Evolutionary conservation across 2,113 vertebrate species (phyloP), one percentile per base, ranked within the genome.

Genomic region (Labeo rohita): DNA sequence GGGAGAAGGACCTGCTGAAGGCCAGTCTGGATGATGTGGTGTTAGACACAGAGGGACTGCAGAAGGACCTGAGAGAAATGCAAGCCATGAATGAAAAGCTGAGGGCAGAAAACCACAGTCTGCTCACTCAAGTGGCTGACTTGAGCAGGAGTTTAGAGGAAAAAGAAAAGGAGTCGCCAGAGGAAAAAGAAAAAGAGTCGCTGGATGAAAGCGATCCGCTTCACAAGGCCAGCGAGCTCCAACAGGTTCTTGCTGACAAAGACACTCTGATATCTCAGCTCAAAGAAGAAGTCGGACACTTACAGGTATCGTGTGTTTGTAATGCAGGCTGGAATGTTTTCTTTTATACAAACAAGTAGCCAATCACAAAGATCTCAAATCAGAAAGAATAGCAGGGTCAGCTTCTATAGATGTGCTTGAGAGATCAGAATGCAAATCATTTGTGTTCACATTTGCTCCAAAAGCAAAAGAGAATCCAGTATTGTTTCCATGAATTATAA

Each of bases 21-120:
- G 92, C 92, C 85, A 95, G 95, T 68, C 84, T 97, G 74, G 95
- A 96, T 85, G 96, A 95, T 85, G 90, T 88, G 2, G 74, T 94
- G 49, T 92, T 94, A 84, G 95, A 97, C 88, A 94, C 94, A 12
- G 95, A 95, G 87, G 93, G 89, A 0, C 89, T 98, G 56, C 96
- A 97, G 61, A 88, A 52, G 83, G 96, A 97, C 88, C 92, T 98
- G 87, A 88, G 94, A 34, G 95, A 97, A 36, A 93, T 97, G 92
- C 97, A 95, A 86, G 90, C 87, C 34, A 90, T 90, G 83, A 94
- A 93, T 92, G 96, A 96, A 87, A 96, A 96, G 93, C 80, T 92
- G 47, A 92, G 84, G 7, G 91, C 70, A 80, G 97, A 98, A 94
- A 97, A 97, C 91, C 92, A 96, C 83, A 92, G 90, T 85, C 93